phyloP scores from a whole-genome alignment of 2,797 vertebrate species.

The Rachycentron canadum region DNA sequence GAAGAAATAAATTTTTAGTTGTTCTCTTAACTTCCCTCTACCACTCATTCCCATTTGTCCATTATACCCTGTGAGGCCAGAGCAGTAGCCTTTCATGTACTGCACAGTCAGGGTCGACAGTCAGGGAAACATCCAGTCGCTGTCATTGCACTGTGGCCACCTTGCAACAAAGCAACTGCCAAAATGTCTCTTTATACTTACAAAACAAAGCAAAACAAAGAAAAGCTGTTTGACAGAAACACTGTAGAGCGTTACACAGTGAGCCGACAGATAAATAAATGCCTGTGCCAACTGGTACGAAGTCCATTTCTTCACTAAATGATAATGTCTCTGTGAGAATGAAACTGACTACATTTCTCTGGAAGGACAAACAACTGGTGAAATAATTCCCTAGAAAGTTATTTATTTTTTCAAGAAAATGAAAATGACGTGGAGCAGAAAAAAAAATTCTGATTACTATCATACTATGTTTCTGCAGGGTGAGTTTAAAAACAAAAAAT shows the following conservation, averaged over 20 bases:
- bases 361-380: not conserved
- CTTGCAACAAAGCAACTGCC: constrained; percentile 12
- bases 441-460: not conserved
- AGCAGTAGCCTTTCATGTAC: constrained; percentile 1
- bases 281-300: constrained; percentile 21
- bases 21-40: not conserved
- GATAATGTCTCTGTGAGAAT: constrained; percentile 1
- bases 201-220: constrained; percentile 9
- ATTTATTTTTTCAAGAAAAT: not conserved
- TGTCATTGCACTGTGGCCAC: constrained; percentile 1
- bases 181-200: constrained; percentile 2
- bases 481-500: not conserved
- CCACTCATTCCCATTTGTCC: not conserved
- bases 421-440: not conserved
- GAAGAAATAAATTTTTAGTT: not conserved
- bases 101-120: not conserved
- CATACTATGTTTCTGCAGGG: not conserved
- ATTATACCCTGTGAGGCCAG: not conserved
- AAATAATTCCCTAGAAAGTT: not conserved
- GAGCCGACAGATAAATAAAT: constrained; percentile 25
- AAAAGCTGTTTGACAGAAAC: constrained; percentile 22
- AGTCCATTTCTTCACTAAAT: constrained; percentile 9
- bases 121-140: constrained; percentile 5
- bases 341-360: constrained; percentile 4
- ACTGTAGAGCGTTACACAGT: not conserved